Conservation (phyloP, 1,140 invertebrate genomes). For the Polypedilum pembai region DNA sequence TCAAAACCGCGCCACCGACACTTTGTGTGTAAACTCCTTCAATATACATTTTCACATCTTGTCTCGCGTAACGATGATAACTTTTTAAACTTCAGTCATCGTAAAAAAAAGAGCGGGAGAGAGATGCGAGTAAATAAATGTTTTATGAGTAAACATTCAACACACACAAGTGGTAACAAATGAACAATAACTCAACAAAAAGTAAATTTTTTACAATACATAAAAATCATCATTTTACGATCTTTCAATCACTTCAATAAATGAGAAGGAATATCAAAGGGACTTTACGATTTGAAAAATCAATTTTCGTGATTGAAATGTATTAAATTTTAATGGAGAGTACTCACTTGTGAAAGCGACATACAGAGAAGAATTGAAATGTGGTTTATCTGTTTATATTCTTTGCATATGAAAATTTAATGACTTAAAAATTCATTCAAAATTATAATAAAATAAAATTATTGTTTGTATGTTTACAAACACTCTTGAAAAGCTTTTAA, state of each 20-base stretch:
- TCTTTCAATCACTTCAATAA: neutral
- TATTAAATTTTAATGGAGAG: conserved; percentile 13
- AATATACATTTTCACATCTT: no score
- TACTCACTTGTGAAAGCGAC: neutral
- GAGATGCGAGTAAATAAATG: no score
- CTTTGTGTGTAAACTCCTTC: no score
- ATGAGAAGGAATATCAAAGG: conserved; percentile 1
- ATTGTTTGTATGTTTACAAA: no score
- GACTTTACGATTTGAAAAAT: conserved; percentile 26
- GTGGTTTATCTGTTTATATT: neutral
- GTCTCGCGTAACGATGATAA: no score
- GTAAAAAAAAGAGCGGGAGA: no score
- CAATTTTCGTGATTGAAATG: conserved; percentile 25
- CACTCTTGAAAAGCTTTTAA: no score
- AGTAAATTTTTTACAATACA: no score
- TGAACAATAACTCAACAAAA: neutral
- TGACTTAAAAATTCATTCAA: no score
- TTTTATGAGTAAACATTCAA: neutral
- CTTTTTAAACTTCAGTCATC: no score
- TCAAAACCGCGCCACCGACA: no score
- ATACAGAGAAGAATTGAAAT: neutral
- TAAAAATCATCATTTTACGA: neutral
- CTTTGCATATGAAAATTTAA: neutral
- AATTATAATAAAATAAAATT: no score
- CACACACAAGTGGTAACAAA: neutral